phyloP scores from a whole-genome alignment of 2,113 vertebrate genomes.

The Patagioenas fasciata region DNA sequence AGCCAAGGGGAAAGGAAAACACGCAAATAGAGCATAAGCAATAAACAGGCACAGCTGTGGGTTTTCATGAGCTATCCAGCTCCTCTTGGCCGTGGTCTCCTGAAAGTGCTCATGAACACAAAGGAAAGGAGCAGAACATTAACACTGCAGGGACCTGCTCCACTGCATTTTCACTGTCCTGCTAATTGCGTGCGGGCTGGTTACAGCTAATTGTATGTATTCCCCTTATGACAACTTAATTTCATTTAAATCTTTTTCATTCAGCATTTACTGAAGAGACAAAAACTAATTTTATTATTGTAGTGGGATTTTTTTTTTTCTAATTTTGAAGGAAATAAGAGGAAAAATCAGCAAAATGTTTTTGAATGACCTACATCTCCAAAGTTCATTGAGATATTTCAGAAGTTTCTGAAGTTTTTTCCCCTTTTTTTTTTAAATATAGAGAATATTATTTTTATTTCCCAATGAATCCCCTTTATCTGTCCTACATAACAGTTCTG shows the following conservation, averaged over 20 bases:
- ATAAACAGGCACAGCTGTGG: neutral
- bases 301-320: neutral
- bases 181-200: neutral
- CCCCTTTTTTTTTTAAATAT: neutral
- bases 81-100: neutral
- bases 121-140: neutral
- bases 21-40: neutral
- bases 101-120: neutral
- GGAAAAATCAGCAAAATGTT: neutral
- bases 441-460: neutral
- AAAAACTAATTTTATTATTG: neutral
- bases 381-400: neutral
- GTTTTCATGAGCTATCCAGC: neutral
- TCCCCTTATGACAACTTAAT: neutral
- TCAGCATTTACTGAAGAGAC: neutral
- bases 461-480: neutral
- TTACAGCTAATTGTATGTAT: neutral
- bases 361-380: neutral
- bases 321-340: neutral
- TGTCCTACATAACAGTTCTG: neutral
- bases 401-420: neutral
- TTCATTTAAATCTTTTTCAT: neutral
- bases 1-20: neutral
- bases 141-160: neutral
- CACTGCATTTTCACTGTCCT: neutral